Percentiles rank a stretch among this genome's conserved stretches.
phyloP scores from a whole-genome alignment of 2,797 vertebrate genomes.

The Ctenochaetus hawaiiensis region DNA sequence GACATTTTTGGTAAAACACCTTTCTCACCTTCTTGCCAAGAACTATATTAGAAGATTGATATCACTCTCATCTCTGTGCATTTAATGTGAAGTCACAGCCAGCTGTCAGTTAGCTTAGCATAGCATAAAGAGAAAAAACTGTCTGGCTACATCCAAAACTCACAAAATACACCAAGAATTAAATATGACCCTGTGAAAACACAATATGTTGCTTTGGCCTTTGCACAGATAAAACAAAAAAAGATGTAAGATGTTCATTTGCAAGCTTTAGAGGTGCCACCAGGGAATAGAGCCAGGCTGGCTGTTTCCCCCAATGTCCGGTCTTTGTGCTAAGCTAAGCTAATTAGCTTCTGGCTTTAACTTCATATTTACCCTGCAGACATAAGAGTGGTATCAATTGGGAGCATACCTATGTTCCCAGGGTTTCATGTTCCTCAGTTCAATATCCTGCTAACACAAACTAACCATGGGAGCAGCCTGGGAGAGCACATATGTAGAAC shows the following conservation, averaged over 20 bases:
- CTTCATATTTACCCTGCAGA: background rate
- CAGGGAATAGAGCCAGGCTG: background rate
- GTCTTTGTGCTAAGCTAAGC: conserved; percentile 9
- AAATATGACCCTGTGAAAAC: too few relatives aligned
- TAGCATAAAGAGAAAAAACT: background rate
- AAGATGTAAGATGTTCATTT: background rate
- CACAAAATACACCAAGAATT: too few relatives aligned
- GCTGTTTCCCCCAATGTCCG: background rate
- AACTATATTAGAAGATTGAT: background rate
- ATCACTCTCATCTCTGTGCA: background rate
- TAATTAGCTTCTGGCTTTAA: background rate
- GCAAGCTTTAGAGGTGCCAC: background rate
- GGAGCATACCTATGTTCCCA: too few relatives aligned
- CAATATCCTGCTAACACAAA: too few relatives aligned
- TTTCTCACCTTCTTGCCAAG: background rate
- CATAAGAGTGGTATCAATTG: background rate
- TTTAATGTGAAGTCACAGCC: background rate
- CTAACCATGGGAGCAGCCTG: too few relatives aligned
- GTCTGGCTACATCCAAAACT: too few relatives aligned
- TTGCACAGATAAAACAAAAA: background rate
- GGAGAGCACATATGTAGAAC: too few relatives aligned
- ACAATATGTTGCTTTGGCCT: background rate
- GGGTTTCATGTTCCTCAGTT: too few relatives aligned
- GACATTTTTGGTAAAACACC: background rate
- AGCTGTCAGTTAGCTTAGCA: background rate